Percentiles rank a stretch among this genome's conserved stretches.
Evolutionary conservation across 1,140 invertebrate species (phyloP).

Genomic region (Diabrotica virgifera): DNA sequence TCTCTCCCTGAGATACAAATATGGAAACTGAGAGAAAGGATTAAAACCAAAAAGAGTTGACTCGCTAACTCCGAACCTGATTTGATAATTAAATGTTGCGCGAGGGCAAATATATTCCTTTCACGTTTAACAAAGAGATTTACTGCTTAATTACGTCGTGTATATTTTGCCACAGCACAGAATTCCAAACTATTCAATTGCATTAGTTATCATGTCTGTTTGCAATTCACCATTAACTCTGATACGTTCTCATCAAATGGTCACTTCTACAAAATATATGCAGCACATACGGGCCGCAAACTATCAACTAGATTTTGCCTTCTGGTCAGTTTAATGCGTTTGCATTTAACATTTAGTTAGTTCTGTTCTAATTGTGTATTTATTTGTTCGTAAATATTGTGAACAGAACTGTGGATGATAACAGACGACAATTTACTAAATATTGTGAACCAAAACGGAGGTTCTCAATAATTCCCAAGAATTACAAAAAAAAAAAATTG

Average conservation of each 20-base stretch:
- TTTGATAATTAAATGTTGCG: slow-evolving; percentile 5
- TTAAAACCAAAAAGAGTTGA: too few species aligned
- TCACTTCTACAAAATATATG: slow-evolving; percentile 1
- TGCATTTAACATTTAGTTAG: not conserved
- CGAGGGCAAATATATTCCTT: slow-evolving; percentile 3
- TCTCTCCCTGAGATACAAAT: too few species aligned
- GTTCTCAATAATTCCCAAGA: too few species aligned
- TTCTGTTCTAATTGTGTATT: not conserved
- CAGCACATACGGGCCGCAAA: not conserved
- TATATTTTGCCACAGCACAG: not conserved
- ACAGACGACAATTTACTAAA: too few species aligned
- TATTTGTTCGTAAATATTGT: not conserved
- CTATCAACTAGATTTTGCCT: not conserved
- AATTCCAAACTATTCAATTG: not conserved
- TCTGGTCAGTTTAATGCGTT: not conserved
- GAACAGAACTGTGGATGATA: too few species aligned
- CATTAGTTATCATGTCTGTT: slow-evolving; percentile 2
- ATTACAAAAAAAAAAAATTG: too few species aligned
- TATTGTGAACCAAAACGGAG: too few species aligned
- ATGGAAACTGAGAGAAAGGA: too few species aligned
- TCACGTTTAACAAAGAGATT: slow-evolving; percentile 6
- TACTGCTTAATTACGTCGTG: slow-evolving; percentile 9
- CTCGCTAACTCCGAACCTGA: not conserved
- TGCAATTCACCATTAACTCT: not conserved
- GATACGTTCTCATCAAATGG: slow-evolving; percentile 2